Percentiles rank a stretch among this genome's conserved stretches.
Conservation (phyloP, 1,140 invertebrate genomes). For the Neocloeon triangulifer region DNA sequence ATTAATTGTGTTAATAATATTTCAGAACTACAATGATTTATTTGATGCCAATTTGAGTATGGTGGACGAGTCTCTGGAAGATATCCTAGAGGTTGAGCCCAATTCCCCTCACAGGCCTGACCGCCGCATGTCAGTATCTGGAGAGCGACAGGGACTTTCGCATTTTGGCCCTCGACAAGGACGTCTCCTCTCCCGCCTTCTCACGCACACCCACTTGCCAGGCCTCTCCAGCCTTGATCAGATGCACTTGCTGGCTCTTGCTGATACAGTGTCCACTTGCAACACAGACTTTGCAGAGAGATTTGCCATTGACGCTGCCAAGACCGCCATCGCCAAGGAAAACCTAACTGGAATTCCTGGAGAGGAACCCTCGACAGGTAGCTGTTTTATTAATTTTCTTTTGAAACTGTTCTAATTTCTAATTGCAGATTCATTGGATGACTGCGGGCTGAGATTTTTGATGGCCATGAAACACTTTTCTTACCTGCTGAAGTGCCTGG, state of each 20-base stretch:
- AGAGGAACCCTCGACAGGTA: constrained; percentile 27
- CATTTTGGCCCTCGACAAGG: constrained; percentile 66
- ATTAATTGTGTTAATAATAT: too few species aligned
- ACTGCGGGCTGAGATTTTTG: constrained; percentile 89
- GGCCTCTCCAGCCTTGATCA: constrained; percentile 94
- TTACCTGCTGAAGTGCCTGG: constrained; percentile 80
- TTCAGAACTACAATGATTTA: constrained; percentile 65
- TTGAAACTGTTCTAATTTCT: not conserved
- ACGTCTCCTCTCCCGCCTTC: constrained; percentile 55
- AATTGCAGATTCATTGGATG: constrained; percentile 64
- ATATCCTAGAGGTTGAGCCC: constrained; percentile 39
- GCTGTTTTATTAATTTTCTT: not conserved
- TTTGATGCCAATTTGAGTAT: constrained; percentile 50
- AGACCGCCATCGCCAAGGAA: constrained; percentile 42
- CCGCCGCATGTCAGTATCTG: constrained; percentile 30
- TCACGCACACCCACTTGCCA: constrained; percentile 91
- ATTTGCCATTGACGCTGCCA: constrained; percentile 54
- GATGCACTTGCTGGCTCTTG: constrained; percentile 93
- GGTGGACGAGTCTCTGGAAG: constrained; percentile 62
- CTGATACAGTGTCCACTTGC: constrained; percentile 90
- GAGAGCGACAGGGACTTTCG: constrained; percentile 41
- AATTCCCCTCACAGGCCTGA: constrained; percentile 30
- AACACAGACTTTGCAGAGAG: constrained; percentile 68
- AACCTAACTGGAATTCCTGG: constrained; percentile 34
- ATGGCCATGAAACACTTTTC: constrained; percentile 95